phyloP scores from a whole-genome alignment of 2,113 vertebrate genomes.

The Puma concolor region DNA sequence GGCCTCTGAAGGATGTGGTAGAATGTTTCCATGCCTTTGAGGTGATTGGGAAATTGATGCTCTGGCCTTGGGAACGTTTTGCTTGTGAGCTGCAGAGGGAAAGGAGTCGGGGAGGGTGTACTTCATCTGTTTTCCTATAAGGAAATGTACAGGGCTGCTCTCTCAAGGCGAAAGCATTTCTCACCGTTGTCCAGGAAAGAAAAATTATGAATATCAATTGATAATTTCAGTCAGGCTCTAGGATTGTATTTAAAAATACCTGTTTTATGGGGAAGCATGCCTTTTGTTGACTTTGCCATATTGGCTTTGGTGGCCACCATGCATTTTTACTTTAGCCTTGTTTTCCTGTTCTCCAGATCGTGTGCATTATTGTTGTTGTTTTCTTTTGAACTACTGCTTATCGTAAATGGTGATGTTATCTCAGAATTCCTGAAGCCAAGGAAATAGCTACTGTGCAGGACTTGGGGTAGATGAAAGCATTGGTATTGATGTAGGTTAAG shows the following conservation, averaged over 20 bases:
- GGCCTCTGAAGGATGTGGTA: constrained; percentile 77
- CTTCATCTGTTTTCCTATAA: not conserved
- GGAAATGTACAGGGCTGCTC: not conserved
- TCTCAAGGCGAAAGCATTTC: not conserved
- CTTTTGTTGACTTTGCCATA: not conserved
- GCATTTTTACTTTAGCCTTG: not conserved
- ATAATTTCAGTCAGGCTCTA: not conserved
- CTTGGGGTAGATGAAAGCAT: not conserved
- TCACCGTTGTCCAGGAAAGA: not conserved
- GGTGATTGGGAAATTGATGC: constrained; percentile 73
- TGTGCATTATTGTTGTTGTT: not conserved
- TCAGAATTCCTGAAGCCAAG: constrained; percentile 32
- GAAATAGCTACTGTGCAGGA: not conserved
- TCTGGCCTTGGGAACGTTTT: constrained; percentile 67
- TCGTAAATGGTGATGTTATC: not conserved
- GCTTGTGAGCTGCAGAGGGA: constrained; percentile 38
- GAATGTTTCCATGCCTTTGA: constrained; percentile 78
- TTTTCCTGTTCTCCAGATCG: not conserved
- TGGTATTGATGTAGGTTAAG: not conserved
- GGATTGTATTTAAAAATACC: not conserved
- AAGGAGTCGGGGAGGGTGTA: not conserved
- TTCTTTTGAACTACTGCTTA: not conserved
- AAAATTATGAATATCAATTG: not conserved
- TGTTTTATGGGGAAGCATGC: not conserved
- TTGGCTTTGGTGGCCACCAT: not conserved